phyloP scores from a whole-genome alignment of 2,113 vertebrate genomes.

The Labeo catla region DNA sequence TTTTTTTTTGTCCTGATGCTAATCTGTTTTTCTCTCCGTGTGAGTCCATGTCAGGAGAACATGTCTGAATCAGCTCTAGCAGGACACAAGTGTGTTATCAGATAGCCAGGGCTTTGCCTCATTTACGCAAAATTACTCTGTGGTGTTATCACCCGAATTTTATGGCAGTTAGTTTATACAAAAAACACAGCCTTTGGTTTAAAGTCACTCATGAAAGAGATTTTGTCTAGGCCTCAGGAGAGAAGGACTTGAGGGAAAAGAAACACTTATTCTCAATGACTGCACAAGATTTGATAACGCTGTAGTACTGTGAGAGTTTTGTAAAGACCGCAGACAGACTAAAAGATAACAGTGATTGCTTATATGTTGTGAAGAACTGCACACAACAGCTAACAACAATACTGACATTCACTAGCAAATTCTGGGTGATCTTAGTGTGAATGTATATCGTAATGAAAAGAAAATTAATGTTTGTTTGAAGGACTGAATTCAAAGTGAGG shows the following conservation, averaged over 20 bases:
- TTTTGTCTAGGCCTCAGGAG: conserved; percentile 52
- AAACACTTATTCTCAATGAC: conserved; percentile 38
- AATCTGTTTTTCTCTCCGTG: background rate
- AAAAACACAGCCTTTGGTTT: conserved; percentile 38
- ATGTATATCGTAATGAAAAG: background rate
- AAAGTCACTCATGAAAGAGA: conserved; percentile 43
- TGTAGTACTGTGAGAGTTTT: conserved; percentile 14
- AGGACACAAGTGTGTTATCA: conserved; percentile 44
- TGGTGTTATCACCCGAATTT: conserved; percentile 47
- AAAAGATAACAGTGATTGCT: conserved; percentile 8
- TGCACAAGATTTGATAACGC: conserved; percentile 44
- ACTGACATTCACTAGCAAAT: conserved; percentile 3
- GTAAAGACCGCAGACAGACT: background rate
- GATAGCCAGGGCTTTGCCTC: conserved; percentile 32
- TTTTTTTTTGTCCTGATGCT: background rate
- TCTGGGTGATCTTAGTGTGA: background rate
- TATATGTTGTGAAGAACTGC: background rate
- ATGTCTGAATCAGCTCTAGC: conserved; percentile 21
- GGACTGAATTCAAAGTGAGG: background rate
- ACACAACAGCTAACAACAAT: background rate
- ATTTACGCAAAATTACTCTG: conserved; percentile 50
- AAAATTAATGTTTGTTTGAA: background rate
- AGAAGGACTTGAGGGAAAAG: conserved; percentile 41
- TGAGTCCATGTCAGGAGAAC: background rate
- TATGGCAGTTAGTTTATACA: conserved; percentile 56